Base-by-base conservation (phyloP, 2,113 vertebrate genomes). In the Plestiodon gilberti region DNA sequence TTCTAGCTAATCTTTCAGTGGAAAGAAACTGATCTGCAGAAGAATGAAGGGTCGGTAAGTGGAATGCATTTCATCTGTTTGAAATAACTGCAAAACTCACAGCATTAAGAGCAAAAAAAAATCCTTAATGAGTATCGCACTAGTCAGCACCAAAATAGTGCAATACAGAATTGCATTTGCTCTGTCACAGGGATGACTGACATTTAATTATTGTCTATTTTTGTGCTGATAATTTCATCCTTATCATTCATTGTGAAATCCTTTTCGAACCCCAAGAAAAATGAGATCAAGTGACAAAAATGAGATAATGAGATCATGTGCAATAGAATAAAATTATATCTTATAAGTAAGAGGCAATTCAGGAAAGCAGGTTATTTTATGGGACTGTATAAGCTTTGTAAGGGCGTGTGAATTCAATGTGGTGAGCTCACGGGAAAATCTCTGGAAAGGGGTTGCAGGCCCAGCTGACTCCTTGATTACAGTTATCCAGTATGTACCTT, bases 141-240 rank as follows among this genome's bases (percentile, higher is more conserved):
- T 89, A 96, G 95, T 93, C 95, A 93, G 95, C 71, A 77, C 90
- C 90, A 95, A 94, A 96, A 96, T 92, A 95, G 93, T 95, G 92
- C 95, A 95, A 96, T 96, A 94, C 89, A 91, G 93, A 95, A 96
- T 93, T 93, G 94, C 92, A 95, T 96, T 96, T 94, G 94, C 92
- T 96, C 95, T 95, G 93, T 96, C 96, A 96, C 7, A 48, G 92
- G 77, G 88, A 93, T 96, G 96, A 97, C 94, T 97, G 96, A 96
- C 96, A 96, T 96, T 96, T 97, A 97, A 97, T 97, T 97, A 97
- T 96, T 96, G 94, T 96, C 94, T 96, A 92, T 96, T 96, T 81
- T 96, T 95, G 93, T 95, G 91, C 92, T 96, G 95, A 97, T 96
- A 96, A 96, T 96, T 96, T 96, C 91, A 94, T 95, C 96, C 95